Evolutionary conservation across 2,797 vertebrate genomes (phyloP).

Genomic region (Hydrophis major): DNA sequence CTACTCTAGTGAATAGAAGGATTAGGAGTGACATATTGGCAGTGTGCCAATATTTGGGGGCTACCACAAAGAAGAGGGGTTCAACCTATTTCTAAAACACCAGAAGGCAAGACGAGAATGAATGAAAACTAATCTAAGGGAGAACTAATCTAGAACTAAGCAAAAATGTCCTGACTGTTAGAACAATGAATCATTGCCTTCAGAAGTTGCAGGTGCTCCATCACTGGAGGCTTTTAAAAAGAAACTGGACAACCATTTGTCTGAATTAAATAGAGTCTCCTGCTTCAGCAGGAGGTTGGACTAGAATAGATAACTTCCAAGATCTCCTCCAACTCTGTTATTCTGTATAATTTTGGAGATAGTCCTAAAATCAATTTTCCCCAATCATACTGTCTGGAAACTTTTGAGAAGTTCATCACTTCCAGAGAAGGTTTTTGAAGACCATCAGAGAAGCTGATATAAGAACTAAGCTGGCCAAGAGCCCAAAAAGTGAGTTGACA

Average conservation of each 20-base stretch:
- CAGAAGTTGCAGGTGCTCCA: neutral
- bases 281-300: neutral
- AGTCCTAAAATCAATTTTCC: neutral
- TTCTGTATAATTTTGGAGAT: neutral
- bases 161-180: neutral
- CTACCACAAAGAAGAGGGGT: too few relatives aligned
- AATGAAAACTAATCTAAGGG: too few relatives aligned
- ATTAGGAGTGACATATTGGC: too few relatives aligned
- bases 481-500: neutral
- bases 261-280: neutral
- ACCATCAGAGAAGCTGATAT: neutral
- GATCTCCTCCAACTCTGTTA: neutral
- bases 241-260: neutral
- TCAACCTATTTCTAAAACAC: too few relatives aligned
- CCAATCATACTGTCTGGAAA: neutral
- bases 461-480: neutral
- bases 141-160: too few relatives aligned
- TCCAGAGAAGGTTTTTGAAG: neutral
- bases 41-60: too few relatives aligned
- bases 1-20: too few relatives aligned
- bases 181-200: neutral
- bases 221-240: neutral
- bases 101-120: too few relatives aligned
- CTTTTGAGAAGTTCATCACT: neutral
- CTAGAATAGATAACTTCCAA: neutral